Evolutionary conservation across 2,797 vertebrate genomes (phyloP), one percentile per base, ranked within the genome.

Genomic region (Peromyscus aztecus): DNA sequence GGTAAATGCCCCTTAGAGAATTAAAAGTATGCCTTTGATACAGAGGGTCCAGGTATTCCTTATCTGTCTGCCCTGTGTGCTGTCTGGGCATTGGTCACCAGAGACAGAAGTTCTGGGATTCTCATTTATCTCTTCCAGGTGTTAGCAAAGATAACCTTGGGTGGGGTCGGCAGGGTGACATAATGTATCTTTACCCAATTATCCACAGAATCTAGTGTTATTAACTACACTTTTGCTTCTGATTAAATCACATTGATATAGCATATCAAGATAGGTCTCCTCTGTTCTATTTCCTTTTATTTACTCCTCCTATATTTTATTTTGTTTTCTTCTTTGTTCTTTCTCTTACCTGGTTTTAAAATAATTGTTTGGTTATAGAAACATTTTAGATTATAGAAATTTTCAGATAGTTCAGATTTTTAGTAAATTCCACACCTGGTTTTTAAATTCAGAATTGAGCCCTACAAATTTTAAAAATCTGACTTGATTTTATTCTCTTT

Each of bases 311-410:
- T 57, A 24, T 63, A 43, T 71, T 81, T 76, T 49, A 46, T 78
- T 81, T 67, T 52, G 65, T 67, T 78, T 84, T 12, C 13, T 19
- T 61, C 40, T 55, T n/a, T 78, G 29, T 76, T 63, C 34, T 52
- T 65, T 40, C 3, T 69, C n/a, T 52, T 69, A 67, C 31, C 9
- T n/a, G 55, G 2, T 40, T 71, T 82, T 71, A 61, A 55, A 78
- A 80, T 82, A 85, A 63, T 29, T 19, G 43, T 78, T 65, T 49
- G 27, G 57, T 82, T 94, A 80, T 52, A 95, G 16, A 61, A 92
- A 24, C 67, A 19, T 9, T 59, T 67, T 90, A 90, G 34, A 59
- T 40, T 86, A 90, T 7, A 67, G 43, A 89, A 57, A 46, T 61
- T 75, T 37, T 76, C 73, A 90, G 34, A 52, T n/a, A 86, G 4